Evolutionary conservation across 1,140 invertebrate species (phyloP).

Genomic region (Neodiprion pinetum): DNA sequence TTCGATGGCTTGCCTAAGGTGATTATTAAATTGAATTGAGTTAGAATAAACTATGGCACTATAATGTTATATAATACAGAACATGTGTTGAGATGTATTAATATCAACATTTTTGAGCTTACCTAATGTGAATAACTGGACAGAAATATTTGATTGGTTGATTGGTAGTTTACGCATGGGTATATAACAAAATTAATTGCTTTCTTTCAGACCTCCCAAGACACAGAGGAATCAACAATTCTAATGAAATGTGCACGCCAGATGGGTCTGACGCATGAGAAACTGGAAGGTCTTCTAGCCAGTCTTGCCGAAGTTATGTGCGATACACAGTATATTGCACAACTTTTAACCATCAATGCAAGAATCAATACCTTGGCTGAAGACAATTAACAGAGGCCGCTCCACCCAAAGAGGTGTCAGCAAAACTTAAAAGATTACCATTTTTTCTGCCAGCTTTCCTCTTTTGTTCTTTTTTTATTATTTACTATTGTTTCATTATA

Average conservation of each 20-base stretch:
- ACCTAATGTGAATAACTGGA: no score
- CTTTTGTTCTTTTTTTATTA: conserved; percentile 48
- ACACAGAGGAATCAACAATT: conserved; percentile 63
- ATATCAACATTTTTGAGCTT: no score
- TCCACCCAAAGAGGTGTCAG: conserved; percentile 32
- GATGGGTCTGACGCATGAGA: conserved; percentile 69
- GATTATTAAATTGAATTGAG: conserved; percentile 29
- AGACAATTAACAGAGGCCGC: conserved; percentile 68
- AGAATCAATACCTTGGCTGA: conserved; percentile 77
- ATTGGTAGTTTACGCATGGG: background rate
- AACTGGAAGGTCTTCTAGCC: conserved; percentile 69
- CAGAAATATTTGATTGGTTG: background rate
- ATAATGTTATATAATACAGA: background rate
- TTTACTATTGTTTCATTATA: conserved; percentile 27
- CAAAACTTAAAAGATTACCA: conserved; percentile 33
- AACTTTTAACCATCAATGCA: conserved; percentile 76
- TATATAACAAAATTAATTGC: conserved; percentile 9
- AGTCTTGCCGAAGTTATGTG: conserved; percentile 71
- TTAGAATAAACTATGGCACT: background rate
- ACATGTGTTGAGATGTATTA: no score
- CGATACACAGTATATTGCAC: conserved; percentile 75
- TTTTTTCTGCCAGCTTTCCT: conserved; percentile 51
- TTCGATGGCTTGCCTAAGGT: conserved; percentile 72
- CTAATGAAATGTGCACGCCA: conserved; percentile 74
- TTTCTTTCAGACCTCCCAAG: conserved; percentile 66